A percentile compares a stretch with the other conserved stretches of the same genome.
These are phyloP conservation scores for Stegostoma tigrinum DNA, from an alignment of 2,113 vertebrate species.

Conservation along the genomic window DNA sequence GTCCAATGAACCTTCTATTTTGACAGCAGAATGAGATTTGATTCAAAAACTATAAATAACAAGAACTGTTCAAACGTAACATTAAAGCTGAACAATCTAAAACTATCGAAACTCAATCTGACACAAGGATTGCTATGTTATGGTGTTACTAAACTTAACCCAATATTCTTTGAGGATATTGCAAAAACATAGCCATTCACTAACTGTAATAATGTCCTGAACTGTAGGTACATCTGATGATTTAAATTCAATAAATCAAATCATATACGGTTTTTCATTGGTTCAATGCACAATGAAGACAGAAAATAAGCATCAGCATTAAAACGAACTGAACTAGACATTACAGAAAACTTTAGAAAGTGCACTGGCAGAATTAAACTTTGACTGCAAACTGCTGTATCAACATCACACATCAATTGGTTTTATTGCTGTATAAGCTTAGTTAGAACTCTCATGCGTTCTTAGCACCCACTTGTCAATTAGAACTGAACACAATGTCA, in stretches of 20 bases:
- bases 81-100: neutral
- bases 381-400: conserved; percentile 35
- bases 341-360: neutral
- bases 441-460: neutral
- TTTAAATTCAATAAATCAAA: neutral
- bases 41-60: neutral
- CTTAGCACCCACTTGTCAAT: conserved; percentile 24
- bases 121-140: neutral
- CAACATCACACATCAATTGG: conserved; percentile 34
- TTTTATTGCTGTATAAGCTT: neutral
- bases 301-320: conserved; percentile 9
- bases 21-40: neutral
- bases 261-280: neutral
- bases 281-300: no score
- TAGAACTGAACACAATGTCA: conserved; percentile 32
- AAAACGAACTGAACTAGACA: neutral
- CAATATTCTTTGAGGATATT: neutral
- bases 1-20: neutral
- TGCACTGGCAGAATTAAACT: conserved; percentile 3
- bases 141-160: neutral
- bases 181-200: neutral
- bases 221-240: neutral
- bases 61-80: neutral
- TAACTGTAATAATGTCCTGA: neutral
- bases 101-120: neutral